Conservation (phyloP, 2,797 vertebrate genomes). For the Hyperoplus immaculatus region DNA sequence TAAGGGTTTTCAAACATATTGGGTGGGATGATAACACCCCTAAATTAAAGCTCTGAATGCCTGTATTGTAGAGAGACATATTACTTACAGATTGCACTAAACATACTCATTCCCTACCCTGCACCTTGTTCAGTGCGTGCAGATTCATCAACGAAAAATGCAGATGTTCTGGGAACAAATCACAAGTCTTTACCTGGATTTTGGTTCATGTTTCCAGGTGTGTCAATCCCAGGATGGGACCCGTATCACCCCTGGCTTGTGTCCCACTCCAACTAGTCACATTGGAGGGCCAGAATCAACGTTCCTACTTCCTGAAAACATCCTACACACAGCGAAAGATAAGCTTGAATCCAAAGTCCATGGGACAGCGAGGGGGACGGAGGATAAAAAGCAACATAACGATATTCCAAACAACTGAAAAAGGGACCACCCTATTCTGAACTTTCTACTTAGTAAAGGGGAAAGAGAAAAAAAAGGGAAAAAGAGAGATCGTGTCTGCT, state of each 20-base stretch:
- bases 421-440: constrained; percentile 1
- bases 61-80: not conserved
- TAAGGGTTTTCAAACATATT: not conserved
- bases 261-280: constrained; percentile 53
- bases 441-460: constrained; percentile 20
- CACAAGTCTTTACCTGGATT: constrained; percentile 76
- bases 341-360: constrained; percentile 62
- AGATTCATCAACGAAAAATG: not conserved
- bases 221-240: constrained; percentile 47
- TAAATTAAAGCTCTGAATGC: not conserved
- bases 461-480: constrained; percentile 9
- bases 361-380: constrained; percentile 1
- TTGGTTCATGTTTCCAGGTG: constrained; percentile 69
- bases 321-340: constrained; percentile 54
- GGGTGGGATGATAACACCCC: not conserved
- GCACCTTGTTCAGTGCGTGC: not conserved
- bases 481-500: constrained; percentile 44
- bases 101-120: not conserved
- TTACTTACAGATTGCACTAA: not conserved
- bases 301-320: constrained; percentile 65
- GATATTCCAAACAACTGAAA: constrained; percentile 18
- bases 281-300: constrained; percentile 42
- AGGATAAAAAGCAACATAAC: constrained; percentile 22
- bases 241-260: constrained; percentile 38
- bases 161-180: not conserved